These are phyloP conservation scores for Scolopax mira DNA, from an alignment of 2,113 vertebrate species.

Conservation along the genomic window DNA sequence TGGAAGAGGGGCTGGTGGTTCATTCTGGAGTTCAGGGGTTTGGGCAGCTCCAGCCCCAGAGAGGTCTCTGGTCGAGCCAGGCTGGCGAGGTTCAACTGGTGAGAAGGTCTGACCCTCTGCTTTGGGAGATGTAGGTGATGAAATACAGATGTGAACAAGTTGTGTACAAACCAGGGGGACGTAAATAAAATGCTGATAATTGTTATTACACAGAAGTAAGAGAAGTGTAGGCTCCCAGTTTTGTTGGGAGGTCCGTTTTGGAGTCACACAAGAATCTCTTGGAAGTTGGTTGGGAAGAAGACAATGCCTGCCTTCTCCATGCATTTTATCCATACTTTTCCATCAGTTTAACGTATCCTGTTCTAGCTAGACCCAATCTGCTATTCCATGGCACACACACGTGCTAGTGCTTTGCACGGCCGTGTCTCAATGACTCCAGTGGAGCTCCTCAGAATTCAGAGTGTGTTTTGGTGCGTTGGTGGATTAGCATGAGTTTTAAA, in stretches of 20 bases:
- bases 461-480: background rate
- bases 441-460: background rate
- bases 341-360: background rate
- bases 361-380: background rate
- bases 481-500: background rate
- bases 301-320: background rate
- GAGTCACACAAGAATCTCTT: background rate
- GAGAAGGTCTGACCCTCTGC: background rate
- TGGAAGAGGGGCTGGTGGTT: background rate
- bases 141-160: background rate
- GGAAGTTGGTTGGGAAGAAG: background rate
- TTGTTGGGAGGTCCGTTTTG: accelerated
- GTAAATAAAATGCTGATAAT: background rate
- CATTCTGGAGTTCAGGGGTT: too few species aligned
- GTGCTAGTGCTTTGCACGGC: background rate
- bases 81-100: background rate
- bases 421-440: background rate
- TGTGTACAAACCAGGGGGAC: background rate
- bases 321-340: background rate
- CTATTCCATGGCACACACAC: background rate
- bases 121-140: accelerated
- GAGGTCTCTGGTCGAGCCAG: background rate
- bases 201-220: background rate
- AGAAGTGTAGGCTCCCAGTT: background rate
- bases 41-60: background rate